Base-by-base conservation (phyloP, 1,140 invertebrate genomes). In the Chymomyza costata region DNA sequence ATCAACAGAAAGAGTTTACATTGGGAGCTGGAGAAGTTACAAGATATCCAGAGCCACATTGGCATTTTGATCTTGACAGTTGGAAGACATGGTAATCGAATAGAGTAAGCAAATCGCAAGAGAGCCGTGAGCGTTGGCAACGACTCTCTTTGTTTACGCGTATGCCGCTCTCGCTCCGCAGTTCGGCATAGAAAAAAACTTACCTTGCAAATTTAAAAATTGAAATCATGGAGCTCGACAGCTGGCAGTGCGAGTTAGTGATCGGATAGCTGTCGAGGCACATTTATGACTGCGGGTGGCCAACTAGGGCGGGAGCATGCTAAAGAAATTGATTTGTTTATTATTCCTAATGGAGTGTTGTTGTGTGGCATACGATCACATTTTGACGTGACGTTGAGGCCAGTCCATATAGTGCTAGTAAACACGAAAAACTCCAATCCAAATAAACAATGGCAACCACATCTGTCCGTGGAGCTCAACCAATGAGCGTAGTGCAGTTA, bases 271-370 rank as follows among this genome's bases (percentile, higher is more conserved):
- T 78, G 70, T 64, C 46, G 46, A 52, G 49, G 46, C 16, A 66
- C 50, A 73, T 56, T 58, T n/a, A n/a, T n/a, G n/a, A n/a, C n/a
- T 78, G 71, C 73, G 73, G 73, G 62, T 67, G 71, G 73, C 65
- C 70, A 63, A 34, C 55, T n/a, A n/a, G n/a, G 18, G 30, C 49
- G 30, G 31, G 38, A 48, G 47, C 40, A 18, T 28, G 39, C n/a
- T n/a, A n/a, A n/a, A n/a, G n/a, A n/a, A n/a, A n/a, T n/a, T 44
- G 73, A 78, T 80, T 78, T 78, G 71, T 78, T 78, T 78, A 78
- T 78, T 78, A 57, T 80, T 71, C 43, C 67, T 80, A 60, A 80
- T 78, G 61, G 64, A 78, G 69, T 78, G 73, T 73, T 78, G 67
- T 78, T 68, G 52, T 68, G 71, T 57, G 74, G 73, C 63, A 52